phyloP scores from a whole-genome alignment of 2,888 invertebrate species.

The Ormyrus nitidulus region DNA sequence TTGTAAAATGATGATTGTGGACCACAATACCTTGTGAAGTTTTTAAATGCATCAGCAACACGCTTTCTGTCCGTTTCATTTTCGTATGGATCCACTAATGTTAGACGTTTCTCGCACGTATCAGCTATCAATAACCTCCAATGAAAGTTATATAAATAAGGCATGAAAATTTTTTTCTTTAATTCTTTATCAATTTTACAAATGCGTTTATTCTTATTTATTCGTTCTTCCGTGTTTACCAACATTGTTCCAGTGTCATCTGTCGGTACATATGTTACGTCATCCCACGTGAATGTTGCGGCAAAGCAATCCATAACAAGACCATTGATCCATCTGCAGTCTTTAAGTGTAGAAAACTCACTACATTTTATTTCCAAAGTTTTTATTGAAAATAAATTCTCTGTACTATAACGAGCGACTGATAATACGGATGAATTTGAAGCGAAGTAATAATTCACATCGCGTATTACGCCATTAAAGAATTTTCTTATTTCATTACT shows the following conservation, averaged over 20 bases:
- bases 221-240: neutral
- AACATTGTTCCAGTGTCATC: constrained; percentile 6
- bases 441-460: constrained; percentile 37
- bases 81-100: constrained; percentile 16
- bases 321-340: neutral
- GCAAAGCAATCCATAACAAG: neutral
- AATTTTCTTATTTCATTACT: neutral
- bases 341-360: constrained; percentile 1
- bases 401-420: constrained; percentile 29
- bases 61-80: neutral
- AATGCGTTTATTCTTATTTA: neutral
- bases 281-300: neutral
- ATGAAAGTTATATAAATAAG: neutral
- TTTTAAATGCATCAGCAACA: neutral
- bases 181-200: neutral
- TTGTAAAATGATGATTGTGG: neutral
- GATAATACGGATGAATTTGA: constrained; percentile 28
- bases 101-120: neutral
- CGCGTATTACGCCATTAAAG: neutral
- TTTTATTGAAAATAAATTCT: neutral
- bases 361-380: neutral
- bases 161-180: constrained; percentile 4
- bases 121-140: constrained; percentile 14
- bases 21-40: neutral
- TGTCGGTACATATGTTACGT: constrained; percentile 2